Evolutionary conservation across 2,113 vertebrate species (phyloP).

Genomic region (Chaenocephalus aceratus): DNA sequence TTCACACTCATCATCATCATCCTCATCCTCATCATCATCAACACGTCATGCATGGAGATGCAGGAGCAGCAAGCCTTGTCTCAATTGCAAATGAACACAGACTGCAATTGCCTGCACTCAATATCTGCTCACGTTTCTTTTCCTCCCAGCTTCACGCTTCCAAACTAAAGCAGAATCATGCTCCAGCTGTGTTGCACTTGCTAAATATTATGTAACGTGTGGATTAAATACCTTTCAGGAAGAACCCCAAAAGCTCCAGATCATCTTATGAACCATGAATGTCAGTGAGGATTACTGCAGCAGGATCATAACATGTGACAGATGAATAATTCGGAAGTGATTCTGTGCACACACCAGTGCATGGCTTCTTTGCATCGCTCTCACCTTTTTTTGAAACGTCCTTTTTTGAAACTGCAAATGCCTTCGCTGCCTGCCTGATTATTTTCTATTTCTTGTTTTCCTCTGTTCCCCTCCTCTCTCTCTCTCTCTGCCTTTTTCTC

Average conservation of each 20-base stretch:
- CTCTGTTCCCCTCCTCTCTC: slow-evolving; percentile 1
- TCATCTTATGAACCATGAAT: slow-evolving; percentile 43
- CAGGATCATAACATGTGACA: slow-evolving; percentile 34
- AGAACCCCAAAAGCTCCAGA: slow-evolving; percentile 55
- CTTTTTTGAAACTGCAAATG: slow-evolving; percentile 53
- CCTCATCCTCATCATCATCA: slow-evolving; percentile 26
- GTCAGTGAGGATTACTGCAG: slow-evolving; percentile 46
- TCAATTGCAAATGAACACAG: slow-evolving; percentile 32
- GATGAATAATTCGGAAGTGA: slow-evolving; percentile 59
- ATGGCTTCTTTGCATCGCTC: slow-evolving; percentile 64
- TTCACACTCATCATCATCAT: not conserved
- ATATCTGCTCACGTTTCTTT: slow-evolving; percentile 13
- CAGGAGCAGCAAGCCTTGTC: slow-evolving; percentile 34
- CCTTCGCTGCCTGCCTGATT: slow-evolving; percentile 71
- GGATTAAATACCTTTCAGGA: slow-evolving; percentile 50
- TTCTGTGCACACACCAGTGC: slow-evolving; percentile 61
- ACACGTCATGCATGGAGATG: slow-evolving; percentile 39
- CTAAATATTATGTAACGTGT: slow-evolving; percentile 43
- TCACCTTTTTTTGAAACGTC: slow-evolving; percentile 29
- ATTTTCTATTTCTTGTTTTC: slow-evolving; percentile 36
- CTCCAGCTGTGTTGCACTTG: slow-evolving; percentile 49
- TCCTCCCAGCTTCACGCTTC: slow-evolving; percentile 55
- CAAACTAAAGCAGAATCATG: slow-evolving; percentile 53
- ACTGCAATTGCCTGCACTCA: slow-evolving; percentile 50
- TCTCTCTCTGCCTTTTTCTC: slow-evolving; percentile 54